Evolutionary conservation across 2,888 invertebrate species (phyloP).

Genomic region (Tanypteryx hageni): DNA sequence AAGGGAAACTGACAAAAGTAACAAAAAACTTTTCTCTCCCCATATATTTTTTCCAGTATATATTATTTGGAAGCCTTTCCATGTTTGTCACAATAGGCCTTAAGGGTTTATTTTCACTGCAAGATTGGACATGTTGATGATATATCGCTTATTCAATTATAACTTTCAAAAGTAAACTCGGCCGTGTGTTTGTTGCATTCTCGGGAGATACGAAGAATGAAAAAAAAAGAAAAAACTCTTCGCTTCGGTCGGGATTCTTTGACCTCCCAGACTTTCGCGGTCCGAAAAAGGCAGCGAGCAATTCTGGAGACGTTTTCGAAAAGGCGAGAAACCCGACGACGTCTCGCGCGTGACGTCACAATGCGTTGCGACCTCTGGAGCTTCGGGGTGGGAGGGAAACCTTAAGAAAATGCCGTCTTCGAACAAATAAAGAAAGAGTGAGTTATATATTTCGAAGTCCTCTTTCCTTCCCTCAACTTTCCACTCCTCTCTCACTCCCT

Average conservation of each 20-base stretch:
- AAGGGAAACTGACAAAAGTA: no score
- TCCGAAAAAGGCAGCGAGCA: neutral
- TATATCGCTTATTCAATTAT: conserved; percentile 19
- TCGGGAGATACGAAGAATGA: neutral
- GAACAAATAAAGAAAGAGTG: neutral
- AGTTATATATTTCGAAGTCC: neutral
- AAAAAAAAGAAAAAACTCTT: neutral
- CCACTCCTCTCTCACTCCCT: no score
- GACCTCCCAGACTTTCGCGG: neutral
- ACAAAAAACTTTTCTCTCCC: neutral
- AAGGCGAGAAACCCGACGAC: neutral
- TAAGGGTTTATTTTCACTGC: neutral
- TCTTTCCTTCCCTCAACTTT: no score
- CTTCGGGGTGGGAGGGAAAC: neutral
- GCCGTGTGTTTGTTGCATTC: neutral
- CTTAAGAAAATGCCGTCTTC: neutral
- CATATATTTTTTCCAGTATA: neutral
- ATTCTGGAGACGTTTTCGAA: neutral
- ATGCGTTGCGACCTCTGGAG: neutral
- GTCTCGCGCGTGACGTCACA: neutral
- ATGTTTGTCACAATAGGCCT: neutral
- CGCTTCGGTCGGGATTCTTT: neutral
- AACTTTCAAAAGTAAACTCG: neutral
- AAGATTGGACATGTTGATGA: neutral
- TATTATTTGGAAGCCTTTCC: neutral